Evolutionary conservation across 1,140 invertebrate species (phyloP).

Genomic region (Ostrea edulis): DNA sequence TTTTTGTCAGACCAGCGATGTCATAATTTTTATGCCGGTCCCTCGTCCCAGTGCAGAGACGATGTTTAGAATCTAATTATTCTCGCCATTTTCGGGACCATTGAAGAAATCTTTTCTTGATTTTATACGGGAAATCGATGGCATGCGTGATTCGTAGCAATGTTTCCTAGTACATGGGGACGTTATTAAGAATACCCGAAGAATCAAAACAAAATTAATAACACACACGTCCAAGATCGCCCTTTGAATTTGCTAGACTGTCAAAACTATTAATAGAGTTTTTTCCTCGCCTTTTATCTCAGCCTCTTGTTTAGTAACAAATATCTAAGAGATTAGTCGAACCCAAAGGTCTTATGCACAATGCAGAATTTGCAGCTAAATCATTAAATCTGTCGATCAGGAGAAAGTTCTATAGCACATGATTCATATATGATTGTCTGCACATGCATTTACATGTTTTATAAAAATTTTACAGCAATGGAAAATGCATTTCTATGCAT

Average conservation of each 20-base stretch:
- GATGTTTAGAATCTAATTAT: constrained; percentile 44
- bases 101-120: neutral
- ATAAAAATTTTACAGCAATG: neutral
- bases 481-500: constrained; percentile 33
- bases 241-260: constrained; percentile 26
- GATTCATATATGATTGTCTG: constrained; percentile 1
- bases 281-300: constrained; percentile 8
- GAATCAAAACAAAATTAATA: constrained; percentile 40
- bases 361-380: neutral
- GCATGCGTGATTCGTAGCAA: constrained; percentile 35
- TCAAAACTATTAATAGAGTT: constrained; percentile 25
- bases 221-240: neutral
- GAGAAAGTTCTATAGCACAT: neutral
- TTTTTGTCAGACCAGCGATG: constrained; percentile 7
- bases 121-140: constrained; percentile 38
- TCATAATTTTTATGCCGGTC: constrained; percentile 5
- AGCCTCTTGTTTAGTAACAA: constrained; percentile 31
- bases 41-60: neutral
- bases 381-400: neutral
- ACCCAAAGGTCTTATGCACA: constrained; percentile 11
- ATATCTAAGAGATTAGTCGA: constrained; percentile 12
- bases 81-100: constrained; percentile 20
- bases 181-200: constrained; percentile 30
- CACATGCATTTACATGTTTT: constrained; percentile 33
- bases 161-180: constrained; percentile 15